These are phyloP conservation scores for Exephanes ischioxanthus DNA, from an alignment of 2,888 invertebrate genomes.

Conservation along the genomic window DNA sequence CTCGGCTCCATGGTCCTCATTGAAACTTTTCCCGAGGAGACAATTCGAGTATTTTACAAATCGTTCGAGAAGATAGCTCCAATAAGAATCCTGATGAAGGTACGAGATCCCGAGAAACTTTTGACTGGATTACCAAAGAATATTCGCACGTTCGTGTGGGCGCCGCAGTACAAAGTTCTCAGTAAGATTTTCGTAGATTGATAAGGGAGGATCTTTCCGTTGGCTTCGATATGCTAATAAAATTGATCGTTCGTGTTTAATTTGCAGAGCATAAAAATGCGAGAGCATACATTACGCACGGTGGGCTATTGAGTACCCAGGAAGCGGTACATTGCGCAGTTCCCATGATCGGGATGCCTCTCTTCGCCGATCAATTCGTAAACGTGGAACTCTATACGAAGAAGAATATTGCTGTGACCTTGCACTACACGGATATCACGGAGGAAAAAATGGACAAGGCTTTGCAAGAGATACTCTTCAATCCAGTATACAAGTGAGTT, in stretches of 20 bases:
- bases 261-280: constrained; percentile 79
- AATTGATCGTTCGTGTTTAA: neutral
- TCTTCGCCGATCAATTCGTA: constrained; percentile 80
- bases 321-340: constrained; percentile 80
- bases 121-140: constrained; percentile 77
- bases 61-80: constrained; percentile 79
- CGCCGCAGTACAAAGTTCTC: constrained; percentile 78
- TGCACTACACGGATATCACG: constrained; percentile 73
- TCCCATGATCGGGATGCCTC: constrained; percentile 81
- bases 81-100: constrained; percentile 78
- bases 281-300: constrained; percentile 81
- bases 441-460: constrained; percentile 75
- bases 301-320: constrained; percentile 81
- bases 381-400: constrained; percentile 75
- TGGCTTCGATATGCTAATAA: neutral
- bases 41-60: constrained; percentile 74
- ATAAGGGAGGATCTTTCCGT: neutral
- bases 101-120: constrained; percentile 73
- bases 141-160: constrained; percentile 75
- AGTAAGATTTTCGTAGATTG: constrained; percentile 72
- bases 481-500: constrained; percentile 78
- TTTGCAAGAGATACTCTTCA: constrained; percentile 74
- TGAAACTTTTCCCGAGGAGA: constrained; percentile 76
- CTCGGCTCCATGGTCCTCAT: constrained; percentile 81
- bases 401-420: constrained; percentile 75